Percentiles rank a stretch among this genome's conserved stretches.
Conservation (phyloP, 2,113 vertebrate species). For the Sebastes fasciatus region DNA sequence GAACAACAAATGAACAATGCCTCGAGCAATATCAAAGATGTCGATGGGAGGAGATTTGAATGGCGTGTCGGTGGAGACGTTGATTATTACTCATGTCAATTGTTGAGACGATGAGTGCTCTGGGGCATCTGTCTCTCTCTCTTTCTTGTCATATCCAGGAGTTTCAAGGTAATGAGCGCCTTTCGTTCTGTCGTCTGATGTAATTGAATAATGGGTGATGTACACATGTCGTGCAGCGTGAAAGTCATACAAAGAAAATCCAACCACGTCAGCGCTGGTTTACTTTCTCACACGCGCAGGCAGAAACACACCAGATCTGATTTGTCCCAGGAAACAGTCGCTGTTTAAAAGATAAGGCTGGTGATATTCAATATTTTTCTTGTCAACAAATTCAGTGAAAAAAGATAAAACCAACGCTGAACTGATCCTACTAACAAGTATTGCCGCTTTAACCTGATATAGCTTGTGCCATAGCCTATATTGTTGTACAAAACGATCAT, state of each 20-base stretch:
- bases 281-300: neutral
- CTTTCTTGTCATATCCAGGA: slow-evolving; percentile 61
- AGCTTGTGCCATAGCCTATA: neutral
- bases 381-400: neutral
- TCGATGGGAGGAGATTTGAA: slow-evolving; percentile 73
- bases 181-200: slow-evolving; percentile 56
- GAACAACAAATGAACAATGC: slow-evolving; percentile 74
- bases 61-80: slow-evolving; percentile 60
- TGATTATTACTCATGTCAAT: slow-evolving; percentile 76
- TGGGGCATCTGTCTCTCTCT: slow-evolving; percentile 62
- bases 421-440: neutral
- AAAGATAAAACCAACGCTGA: neutral
- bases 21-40: slow-evolving; percentile 75
- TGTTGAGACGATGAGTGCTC: slow-evolving; percentile 67
- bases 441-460: neutral
- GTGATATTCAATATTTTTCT: neutral
- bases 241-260: slow-evolving; percentile 53
- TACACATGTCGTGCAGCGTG: slow-evolving; percentile 42
- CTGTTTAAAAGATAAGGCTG: neutral
- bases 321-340: neutral
- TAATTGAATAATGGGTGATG: slow-evolving; percentile 66
- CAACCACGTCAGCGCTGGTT: neutral
- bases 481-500: neutral
- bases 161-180: slow-evolving; percentile 65
- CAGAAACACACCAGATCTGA: slow-evolving; percentile 22